Evolutionary conservation across 2,113 vertebrate genomes (phyloP).

Genomic region (Malaclemys terrapin): DNA sequence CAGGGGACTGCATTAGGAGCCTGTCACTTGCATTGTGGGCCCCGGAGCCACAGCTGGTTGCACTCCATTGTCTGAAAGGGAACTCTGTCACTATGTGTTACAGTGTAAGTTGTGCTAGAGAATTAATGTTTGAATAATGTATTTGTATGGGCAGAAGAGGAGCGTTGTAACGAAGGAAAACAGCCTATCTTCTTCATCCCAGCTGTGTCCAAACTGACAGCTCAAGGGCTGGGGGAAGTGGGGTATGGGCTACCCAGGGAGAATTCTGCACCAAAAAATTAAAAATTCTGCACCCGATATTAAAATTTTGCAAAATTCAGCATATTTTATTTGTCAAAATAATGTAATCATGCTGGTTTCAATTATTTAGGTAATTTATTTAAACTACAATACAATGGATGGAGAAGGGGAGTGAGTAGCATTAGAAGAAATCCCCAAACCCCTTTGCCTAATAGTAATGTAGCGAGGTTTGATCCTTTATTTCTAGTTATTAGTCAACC

Average conservation of each 20-base stretch:
- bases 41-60: neutral
- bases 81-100: neutral
- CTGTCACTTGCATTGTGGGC: neutral
- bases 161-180: neutral
- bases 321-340: too few relatives aligned
- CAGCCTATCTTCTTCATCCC: neutral
- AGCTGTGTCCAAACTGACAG: neutral
- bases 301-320: too few relatives aligned
- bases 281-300: too few relatives aligned
- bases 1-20: neutral
- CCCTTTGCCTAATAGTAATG: too few relatives aligned
- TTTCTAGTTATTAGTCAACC: too few relatives aligned
- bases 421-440: too few relatives aligned
- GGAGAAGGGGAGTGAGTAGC: too few relatives aligned
- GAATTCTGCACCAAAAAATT: too few relatives aligned
- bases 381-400: too few relatives aligned
- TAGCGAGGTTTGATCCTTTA: too few relatives aligned
- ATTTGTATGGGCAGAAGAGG: neutral
- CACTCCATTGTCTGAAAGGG: neutral
- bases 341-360: too few relatives aligned
- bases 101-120: neutral
- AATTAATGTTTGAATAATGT: neutral
- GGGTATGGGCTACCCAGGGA: neutral
- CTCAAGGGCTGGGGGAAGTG: neutral
- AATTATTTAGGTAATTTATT: too few relatives aligned